Evolutionary conservation across 2,888 invertebrate species (phyloP).

Genomic region (Mythimna impura): DNA sequence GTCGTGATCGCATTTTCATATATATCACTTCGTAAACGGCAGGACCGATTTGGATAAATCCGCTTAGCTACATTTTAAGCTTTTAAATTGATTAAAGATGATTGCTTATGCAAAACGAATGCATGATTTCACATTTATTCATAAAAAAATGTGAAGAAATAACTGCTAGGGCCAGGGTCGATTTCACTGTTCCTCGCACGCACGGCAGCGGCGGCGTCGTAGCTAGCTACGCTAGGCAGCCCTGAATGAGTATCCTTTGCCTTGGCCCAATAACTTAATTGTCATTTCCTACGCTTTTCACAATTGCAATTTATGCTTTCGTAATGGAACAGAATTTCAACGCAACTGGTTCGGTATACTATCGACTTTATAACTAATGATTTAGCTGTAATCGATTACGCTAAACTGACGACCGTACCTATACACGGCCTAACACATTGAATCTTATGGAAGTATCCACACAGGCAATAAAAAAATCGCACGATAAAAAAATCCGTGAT

Average conservation of each 20-base stretch:
- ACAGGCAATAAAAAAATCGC: no score
- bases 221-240: slow-evolving; percentile 39
- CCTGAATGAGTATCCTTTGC: slow-evolving; percentile 67
- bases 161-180: slow-evolving; percentile 7
- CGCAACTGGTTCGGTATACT: slow-evolving; percentile 27
- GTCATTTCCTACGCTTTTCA: slow-evolving; percentile 65
- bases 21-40: no score
- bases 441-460: no score
- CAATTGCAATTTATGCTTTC: slow-evolving; percentile 62
- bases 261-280: slow-evolving; percentile 65
- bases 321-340: slow-evolving; percentile 56
- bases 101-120: background rate
- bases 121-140: slow-evolving; percentile 2
- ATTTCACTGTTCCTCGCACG: slow-evolving; percentile 37
- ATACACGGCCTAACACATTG: no score
- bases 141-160: slow-evolving; percentile 10
- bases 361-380: slow-evolving; percentile 31
- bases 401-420: background rate
- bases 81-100: background rate
- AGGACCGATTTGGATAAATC: no score
- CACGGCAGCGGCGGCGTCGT: no score
- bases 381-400: slow-evolving; percentile 9
- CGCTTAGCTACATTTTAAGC: no score
- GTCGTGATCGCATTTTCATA: no score
- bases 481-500: no score